These are phyloP conservation scores for Hemichromis elongatus DNA, from an alignment of 2,113 vertebrate genomes.

Conservation along the genomic window DNA sequence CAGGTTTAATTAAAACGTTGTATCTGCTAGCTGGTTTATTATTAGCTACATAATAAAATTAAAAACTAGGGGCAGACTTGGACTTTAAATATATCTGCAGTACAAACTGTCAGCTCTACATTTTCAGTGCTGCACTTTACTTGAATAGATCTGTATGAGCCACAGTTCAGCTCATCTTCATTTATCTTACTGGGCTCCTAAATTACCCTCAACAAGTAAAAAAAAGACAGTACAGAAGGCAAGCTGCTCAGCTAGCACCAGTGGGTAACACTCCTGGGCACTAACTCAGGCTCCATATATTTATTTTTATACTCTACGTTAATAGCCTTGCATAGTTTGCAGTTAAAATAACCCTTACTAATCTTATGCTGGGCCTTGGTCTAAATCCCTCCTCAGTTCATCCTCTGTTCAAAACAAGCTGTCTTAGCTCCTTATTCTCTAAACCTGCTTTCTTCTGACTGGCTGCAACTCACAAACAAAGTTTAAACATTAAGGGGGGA, in stretches of 20 bases:
- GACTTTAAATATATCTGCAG: neutral
- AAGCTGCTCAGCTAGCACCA: neutral
- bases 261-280: neutral
- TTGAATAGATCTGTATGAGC: neutral
- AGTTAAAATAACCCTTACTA: neutral
- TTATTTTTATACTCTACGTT: neutral
- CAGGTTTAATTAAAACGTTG: rapidly evolving
- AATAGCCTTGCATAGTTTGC: neutral
- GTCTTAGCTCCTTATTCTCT: neutral
- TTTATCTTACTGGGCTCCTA: neutral
- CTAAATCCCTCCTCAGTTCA: neutral
- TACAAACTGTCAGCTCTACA: neutral
- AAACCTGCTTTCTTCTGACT: neutral
- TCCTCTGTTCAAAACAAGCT: neutral
- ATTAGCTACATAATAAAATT: neutral
- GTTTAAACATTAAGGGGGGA: neutral
- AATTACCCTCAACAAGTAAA: neutral
- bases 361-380: neutral
- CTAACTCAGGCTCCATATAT: neutral
- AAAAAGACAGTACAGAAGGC: neutral
- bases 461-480: neutral
- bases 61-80: neutral
- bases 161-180: neutral
- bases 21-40: rapidly evolving
- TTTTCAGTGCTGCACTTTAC: neutral